Conservation (phyloP, 2,797 vertebrate genomes). For the Pseudotriccus pelzelni region DNA sequence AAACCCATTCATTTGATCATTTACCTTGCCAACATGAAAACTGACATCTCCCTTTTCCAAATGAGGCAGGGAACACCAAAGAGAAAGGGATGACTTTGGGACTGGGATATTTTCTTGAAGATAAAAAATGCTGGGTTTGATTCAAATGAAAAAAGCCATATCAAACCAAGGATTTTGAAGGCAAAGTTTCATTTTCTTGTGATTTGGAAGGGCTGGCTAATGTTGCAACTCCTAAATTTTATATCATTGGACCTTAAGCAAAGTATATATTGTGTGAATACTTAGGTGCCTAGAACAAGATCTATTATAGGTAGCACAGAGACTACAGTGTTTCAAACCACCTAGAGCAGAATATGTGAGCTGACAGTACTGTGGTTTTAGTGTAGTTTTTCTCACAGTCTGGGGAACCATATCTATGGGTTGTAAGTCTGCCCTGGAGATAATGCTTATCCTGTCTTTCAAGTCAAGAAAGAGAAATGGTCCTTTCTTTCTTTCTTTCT, state of each 20-base stretch:
- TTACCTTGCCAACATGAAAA: background rate
- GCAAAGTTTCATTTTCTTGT: background rate
- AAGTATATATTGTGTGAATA: background rate
- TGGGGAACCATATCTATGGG: background rate
- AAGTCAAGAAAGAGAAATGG: background rate
- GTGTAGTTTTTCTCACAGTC: background rate
- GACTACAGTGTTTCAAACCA: background rate
- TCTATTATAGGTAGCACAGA: background rate
- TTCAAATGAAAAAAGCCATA: background rate
- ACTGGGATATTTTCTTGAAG: background rate
- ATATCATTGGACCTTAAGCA: background rate
- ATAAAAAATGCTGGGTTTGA: background rate
- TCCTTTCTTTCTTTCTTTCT: background rate
- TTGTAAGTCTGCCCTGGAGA: background rate
- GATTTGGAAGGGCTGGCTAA: background rate
- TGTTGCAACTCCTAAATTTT: background rate
- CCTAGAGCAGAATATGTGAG: background rate
- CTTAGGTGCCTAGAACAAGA: background rate
- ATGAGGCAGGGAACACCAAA: background rate
- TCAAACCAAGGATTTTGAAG: background rate
- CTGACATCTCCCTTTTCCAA: background rate
- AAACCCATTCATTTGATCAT: background rate
- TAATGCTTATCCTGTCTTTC: background rate
- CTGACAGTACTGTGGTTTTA: background rate
- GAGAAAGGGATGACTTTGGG: background rate